phyloP scores from a whole-genome alignment of 1,140 invertebrate species.

The Psilanteris sp. region DNA sequence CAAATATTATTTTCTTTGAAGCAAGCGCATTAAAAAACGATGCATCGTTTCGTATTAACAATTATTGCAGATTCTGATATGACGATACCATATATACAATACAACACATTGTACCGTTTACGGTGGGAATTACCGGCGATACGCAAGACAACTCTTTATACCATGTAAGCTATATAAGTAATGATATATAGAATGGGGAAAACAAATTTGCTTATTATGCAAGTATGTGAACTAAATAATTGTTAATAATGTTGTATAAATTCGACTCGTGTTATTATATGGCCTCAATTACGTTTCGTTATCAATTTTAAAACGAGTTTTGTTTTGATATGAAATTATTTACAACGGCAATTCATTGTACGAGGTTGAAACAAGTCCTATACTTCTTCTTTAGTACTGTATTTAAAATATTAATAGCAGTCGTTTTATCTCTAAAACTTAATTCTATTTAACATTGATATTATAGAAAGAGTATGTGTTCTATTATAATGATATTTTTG shows the following conservation, averaged over 20 bases:
- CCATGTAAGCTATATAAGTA: slow-evolving; percentile 33
- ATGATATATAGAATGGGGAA: slow-evolving; percentile 7
- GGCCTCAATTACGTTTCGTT: slow-evolving; percentile 30
- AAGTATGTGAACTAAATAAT: slow-evolving; percentile 39
- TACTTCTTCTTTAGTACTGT: no score
- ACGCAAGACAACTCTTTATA: slow-evolving; percentile 37
- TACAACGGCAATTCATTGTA: no score
- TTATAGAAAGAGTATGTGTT: no score
- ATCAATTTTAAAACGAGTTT: slow-evolving; percentile 37
- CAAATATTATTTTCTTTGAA: background rate
- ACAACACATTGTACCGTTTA: slow-evolving; percentile 44
- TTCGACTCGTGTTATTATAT: slow-evolving; percentile 36
- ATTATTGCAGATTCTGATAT: slow-evolving; percentile 50
- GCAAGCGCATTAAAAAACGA: background rate
- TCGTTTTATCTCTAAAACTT: no score
- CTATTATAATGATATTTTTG: no score
- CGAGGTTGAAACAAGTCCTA: no score
- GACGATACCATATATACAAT: slow-evolving; percentile 16
- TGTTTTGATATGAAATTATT: slow-evolving; percentile 17
- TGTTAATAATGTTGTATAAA: slow-evolving; percentile 47
- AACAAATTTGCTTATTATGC: slow-evolving; percentile 16
- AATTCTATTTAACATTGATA: no score
- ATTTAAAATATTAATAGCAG: slow-evolving; percentile 2
- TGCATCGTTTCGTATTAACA: slow-evolving; percentile 15
- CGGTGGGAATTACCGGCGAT: slow-evolving; percentile 26